Percentiles rank a stretch among this genome's conserved stretches.
These are phyloP conservation scores for Leptodirus hochenwartii DNA, from an alignment of 2,888 invertebrate species.

Conservation along the genomic window DNA sequence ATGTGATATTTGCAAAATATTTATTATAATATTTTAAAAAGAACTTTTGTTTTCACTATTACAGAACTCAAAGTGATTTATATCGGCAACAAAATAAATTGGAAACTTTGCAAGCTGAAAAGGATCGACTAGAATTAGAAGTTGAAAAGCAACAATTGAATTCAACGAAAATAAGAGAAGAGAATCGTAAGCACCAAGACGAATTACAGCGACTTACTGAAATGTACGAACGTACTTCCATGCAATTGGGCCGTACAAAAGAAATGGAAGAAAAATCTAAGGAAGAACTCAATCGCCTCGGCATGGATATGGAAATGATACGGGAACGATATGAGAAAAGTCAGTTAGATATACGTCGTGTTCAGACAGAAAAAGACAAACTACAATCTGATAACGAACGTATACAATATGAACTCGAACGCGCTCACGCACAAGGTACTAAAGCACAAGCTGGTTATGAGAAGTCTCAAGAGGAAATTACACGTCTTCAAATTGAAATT, in stretches of 20 bases:
- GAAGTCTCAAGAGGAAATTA: conserved; percentile 78
- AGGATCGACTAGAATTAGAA: conserved; percentile 70
- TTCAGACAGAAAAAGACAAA: conserved; percentile 75
- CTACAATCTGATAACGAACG: conserved; percentile 68
- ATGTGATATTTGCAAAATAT: too few relatives aligned
- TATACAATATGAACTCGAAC: conserved; percentile 68
- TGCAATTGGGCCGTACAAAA: conserved; percentile 70
- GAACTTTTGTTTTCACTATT: conserved; percentile 16
- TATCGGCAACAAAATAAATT: conserved; percentile 77
- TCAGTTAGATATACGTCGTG: conserved; percentile 63
- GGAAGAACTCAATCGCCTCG: conserved; percentile 57
- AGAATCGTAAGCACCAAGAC: conserved; percentile 71
- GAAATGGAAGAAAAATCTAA: conserved; percentile 85
- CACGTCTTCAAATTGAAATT: conserved; percentile 67
- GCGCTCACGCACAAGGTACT: conserved; percentile 69
- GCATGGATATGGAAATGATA: conserved; percentile 71
- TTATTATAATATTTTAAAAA: not conserved
- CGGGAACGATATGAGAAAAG: conserved; percentile 78
- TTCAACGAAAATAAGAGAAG: conserved; percentile 66
- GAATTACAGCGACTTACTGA: conserved; percentile 73
- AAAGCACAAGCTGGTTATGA: conserved; percentile 75
- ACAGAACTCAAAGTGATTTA: conserved; percentile 73
- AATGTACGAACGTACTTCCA: conserved; percentile 70
- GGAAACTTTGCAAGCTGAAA: conserved; percentile 73
- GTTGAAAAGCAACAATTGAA: conserved; percentile 68